phyloP scores from a whole-genome alignment of 2,888 invertebrate genomes.

The Actias luna region DNA sequence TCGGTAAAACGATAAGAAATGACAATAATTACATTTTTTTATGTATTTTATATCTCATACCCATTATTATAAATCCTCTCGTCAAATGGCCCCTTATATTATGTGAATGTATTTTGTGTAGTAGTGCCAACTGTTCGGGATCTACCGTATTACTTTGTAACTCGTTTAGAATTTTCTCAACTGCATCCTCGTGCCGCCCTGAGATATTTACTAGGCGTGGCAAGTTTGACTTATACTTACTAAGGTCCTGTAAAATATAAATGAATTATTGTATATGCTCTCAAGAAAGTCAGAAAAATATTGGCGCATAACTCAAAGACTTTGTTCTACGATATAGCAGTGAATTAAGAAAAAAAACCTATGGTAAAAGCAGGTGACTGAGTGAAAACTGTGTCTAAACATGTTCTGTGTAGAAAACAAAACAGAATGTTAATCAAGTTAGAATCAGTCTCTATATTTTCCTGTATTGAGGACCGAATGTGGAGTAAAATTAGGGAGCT shows the following conservation, averaged over 20 bases:
- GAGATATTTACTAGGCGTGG: constrained; percentile 78
- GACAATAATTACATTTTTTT: neutral
- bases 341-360: no score
- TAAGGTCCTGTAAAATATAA: constrained; percentile 23
- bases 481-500: no score
- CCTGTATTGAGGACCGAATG: no score
- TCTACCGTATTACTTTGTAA: constrained; percentile 51
- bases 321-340: no score
- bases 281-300: neutral
- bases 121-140: constrained; percentile 67
- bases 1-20: no score
- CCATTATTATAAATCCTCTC: constrained; percentile 81
- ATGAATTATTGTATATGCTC: neutral
- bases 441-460: no score
- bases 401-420: no score
- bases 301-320: no score
- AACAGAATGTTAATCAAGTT: no score
- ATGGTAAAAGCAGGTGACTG: no score
- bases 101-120: constrained; percentile 66
- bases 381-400: no score
- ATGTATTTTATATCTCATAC: constrained; percentile 29
- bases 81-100: constrained; percentile 76
- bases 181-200: constrained; percentile 77
- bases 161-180: constrained; percentile 46
- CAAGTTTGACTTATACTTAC: constrained; percentile 42